phyloP scores from a whole-genome alignment of 2,888 invertebrate species.

The Chouioia cunea region DNA sequence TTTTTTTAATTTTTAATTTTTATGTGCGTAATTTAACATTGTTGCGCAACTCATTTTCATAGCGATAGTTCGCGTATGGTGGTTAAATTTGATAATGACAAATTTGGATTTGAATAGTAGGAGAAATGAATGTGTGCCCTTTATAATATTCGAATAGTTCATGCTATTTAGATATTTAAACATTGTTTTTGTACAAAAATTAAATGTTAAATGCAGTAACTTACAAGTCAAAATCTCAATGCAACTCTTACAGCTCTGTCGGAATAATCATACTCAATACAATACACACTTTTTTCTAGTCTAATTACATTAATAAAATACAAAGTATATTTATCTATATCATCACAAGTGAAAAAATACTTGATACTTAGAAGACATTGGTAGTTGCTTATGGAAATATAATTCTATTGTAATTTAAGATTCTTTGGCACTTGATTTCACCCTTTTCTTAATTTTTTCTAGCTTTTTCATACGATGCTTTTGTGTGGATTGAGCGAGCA shows the following conservation, averaged over 20 bases:
- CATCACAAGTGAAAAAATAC: neutral
- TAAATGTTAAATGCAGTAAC: slow-evolving; percentile 13
- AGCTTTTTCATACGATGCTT: neutral
- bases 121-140: no score
- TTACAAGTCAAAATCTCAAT: neutral
- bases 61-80: no score
- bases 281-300: no score
- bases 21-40: no score
- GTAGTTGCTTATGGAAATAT: neutral
- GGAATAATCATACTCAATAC: no score
- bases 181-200: slow-evolving; percentile 13
- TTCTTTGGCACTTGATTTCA: slow-evolving; percentile 3
- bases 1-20: slow-evolving; percentile 4
- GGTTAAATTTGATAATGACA: no score
- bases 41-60: no score
- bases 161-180: neutral
- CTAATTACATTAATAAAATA: neutral
- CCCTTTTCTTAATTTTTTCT: neutral
- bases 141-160: no score
- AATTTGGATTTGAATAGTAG: no score
- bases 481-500: no score
- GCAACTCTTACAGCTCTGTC: no score
- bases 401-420: neutral
- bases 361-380: neutral
- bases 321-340: neutral